Base-by-base conservation (phyloP, 2,113 vertebrate genomes). In the Microcebus tavaratra region DNA sequence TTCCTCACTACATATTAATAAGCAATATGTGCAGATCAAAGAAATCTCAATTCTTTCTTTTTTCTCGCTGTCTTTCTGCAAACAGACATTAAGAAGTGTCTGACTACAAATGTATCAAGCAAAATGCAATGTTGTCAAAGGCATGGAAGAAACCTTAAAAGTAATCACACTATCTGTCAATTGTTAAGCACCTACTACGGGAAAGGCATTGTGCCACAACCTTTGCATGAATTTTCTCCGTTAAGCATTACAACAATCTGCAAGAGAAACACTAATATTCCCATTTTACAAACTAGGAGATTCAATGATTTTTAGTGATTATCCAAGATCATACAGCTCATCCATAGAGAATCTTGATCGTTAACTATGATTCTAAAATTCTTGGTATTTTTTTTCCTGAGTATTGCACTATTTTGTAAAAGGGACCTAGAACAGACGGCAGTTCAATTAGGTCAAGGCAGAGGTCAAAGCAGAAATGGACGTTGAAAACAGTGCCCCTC, bases 191-290 rank as follows among this genome's bases (percentile, higher is more conserved):
- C 23, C 53, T 18, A 1, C 55, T 20, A 1, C 0, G 39, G 42
- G 10, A 15, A 55, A 20, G 61, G 15, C 36, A 0, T n/a, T 0
- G 17, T 25, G 11, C 42, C 45, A 2, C 34, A 29, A 21, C 17
- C 67, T 42, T 4, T 1, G 55, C 8, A 4, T 25, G 34, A 45
- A 20, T 68, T 63, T 34, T 36, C 29, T 59, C 36, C 21, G 6
- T 11, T 15, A 9, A 18, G 4, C 2, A 5, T 82, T 8, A 7
- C 13, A 11, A 3, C 8, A 3, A 0, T 6, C 34, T 8, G 25
- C 9, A 10, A 15, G n/a, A 34, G 25, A 48, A 63, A 48, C n/a
- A 0, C 14, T 13, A 2, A 29, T 36, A 8, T 6, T 18, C 45
- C 68, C 39, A 23, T 57, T 89, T 86, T 42, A 70, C 0, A 7